Evolutionary conservation across 2,888 invertebrate species (phyloP).

Genomic region (Tortricodes alternella): DNA sequence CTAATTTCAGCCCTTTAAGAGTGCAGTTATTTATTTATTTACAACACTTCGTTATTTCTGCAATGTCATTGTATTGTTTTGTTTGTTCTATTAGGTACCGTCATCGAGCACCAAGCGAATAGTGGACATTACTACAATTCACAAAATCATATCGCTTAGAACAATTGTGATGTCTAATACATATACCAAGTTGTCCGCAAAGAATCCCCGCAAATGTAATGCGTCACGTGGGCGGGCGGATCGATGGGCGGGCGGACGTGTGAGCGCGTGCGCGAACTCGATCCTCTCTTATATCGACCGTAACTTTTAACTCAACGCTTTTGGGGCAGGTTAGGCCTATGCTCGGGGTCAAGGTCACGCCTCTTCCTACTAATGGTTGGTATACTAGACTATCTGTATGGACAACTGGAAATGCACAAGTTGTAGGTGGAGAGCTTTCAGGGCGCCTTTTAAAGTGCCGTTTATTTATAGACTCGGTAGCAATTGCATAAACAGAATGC

Average conservation of each 20-base stretch:
- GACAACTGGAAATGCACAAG: not conserved
- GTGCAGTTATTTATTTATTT: too few species aligned
- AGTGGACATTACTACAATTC: not conserved
- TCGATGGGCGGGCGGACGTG: slow-evolving; percentile 63
- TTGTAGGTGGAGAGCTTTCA: too few species aligned
- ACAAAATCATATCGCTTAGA: slow-evolving; percentile 26
- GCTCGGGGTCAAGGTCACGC: slow-evolving; percentile 81
- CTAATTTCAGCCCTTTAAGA: too few species aligned
- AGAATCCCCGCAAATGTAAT: slow-evolving; percentile 79
- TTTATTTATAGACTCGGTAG: not conserved
- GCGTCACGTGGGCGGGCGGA: slow-evolving; percentile 79
- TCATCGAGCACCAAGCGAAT: too few species aligned
- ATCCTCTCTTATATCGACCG: slow-evolving; percentile 73
- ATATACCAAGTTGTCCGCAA: slow-evolving; percentile 59
- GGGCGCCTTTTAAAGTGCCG: not conserved
- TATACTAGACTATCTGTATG: slow-evolving; percentile 21
- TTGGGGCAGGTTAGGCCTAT: slow-evolving; percentile 83
- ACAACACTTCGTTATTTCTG: too few species aligned
- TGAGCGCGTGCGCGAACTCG: slow-evolving; percentile 72
- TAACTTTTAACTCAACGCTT: slow-evolving; percentile 73
- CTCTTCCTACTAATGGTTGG: slow-evolving; percentile 52
- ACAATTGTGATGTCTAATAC: slow-evolving; percentile 43
- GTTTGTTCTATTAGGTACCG: too few species aligned
- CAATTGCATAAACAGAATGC: not conserved
- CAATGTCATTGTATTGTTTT: too few species aligned